Conservation (phyloP, 2,797 vertebrate species). For the Argentina silus region DNA sequence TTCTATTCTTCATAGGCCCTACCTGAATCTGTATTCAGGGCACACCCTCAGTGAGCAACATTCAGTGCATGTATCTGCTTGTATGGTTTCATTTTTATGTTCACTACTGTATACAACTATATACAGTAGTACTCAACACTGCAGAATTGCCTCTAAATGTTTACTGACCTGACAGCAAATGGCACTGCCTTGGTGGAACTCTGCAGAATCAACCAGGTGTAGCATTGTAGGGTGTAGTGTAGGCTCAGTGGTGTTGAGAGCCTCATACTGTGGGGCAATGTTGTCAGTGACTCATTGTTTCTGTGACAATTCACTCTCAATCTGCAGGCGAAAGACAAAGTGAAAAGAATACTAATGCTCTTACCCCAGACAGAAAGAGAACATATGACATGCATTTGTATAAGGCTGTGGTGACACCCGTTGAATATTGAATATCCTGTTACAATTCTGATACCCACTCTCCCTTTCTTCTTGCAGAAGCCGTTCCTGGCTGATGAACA, state of each 20-base stretch:
- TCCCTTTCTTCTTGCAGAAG: constrained; percentile 80
- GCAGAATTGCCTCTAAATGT: too few species aligned
- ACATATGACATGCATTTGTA: neutral
- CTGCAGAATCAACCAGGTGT: neutral
- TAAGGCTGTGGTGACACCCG: neutral
- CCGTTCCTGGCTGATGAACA: constrained; percentile 82
- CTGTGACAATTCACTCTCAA: neutral
- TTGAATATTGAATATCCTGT: too few species aligned
- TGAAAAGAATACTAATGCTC: constrained; percentile 11
- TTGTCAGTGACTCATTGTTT: constrained; percentile 1
- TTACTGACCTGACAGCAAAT: too few species aligned
- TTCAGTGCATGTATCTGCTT: neutral
- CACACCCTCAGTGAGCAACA: neutral
- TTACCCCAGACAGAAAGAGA: neutral
- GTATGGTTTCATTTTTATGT: neutral
- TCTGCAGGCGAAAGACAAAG: neutral
- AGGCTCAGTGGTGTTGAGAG: neutral
- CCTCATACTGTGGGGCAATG: neutral
- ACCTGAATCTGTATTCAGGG: too few species aligned
- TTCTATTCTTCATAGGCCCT: too few species aligned
- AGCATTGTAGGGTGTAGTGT: neutral
- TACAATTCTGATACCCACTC: neutral
- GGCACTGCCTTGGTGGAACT: too few species aligned
- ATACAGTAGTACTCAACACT: too few species aligned
- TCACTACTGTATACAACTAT: neutral